phyloP scores from a whole-genome alignment of 2,113 vertebrate species.

The Mesitornis unicolor region DNA sequence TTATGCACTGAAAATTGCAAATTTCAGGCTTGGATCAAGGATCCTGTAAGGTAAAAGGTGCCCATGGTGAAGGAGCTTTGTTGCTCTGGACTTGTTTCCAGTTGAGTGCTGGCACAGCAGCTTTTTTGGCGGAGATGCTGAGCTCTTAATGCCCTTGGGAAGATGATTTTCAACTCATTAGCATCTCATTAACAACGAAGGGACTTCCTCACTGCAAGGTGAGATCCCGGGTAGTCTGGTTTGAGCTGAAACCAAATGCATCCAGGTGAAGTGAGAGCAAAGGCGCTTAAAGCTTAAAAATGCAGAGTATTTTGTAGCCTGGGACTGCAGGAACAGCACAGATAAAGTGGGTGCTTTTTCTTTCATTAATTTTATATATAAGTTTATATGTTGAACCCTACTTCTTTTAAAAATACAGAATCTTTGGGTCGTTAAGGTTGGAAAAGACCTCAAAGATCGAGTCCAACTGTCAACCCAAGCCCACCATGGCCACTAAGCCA shows the following conservation, averaged over 20 bases:
- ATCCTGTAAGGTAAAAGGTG: neutral
- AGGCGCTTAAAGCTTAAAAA: accelerated
- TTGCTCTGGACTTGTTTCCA: neutral
- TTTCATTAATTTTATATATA: too few relatives aligned
- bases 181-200: accelerated
- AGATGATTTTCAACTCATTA: neutral
- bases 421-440: too few relatives aligned
- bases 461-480: too few relatives aligned
- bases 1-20: neutral
- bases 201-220: neutral
- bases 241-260: neutral
- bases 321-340: neutral
- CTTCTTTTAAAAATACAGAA: neutral
- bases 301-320: neutral
- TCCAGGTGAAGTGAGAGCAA: neutral
- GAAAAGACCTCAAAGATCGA: too few relatives aligned
- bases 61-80: neutral
- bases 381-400: neutral
- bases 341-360: neutral
- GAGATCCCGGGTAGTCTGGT: neutral
- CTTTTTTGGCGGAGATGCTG: neutral
- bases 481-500: too few relatives aligned
- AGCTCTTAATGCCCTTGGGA: neutral
- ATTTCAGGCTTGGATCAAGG: neutral
- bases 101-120: accelerated